phyloP scores from a whole-genome alignment of 1,140 invertebrate genomes.

The Pantala flavescens region DNA sequence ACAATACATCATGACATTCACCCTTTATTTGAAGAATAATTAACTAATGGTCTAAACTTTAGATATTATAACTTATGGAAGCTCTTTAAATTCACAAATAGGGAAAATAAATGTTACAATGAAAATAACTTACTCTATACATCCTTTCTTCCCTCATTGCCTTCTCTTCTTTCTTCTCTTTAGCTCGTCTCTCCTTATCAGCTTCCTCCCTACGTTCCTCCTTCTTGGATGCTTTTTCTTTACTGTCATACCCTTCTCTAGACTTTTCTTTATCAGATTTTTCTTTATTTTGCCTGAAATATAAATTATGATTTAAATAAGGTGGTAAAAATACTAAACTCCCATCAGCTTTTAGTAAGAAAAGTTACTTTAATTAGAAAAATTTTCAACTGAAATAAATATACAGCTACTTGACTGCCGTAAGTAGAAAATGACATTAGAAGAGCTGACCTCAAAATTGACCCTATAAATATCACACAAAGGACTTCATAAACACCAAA shows the following conservation, averaged over 20 bases:
- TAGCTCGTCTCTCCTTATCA: slow-evolving; percentile 29
- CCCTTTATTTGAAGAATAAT: too few relatives aligned
- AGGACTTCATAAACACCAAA: too few relatives aligned
- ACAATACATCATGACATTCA: too few relatives aligned
- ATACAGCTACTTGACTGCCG: too few relatives aligned
- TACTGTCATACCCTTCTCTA: slow-evolving; percentile 27
- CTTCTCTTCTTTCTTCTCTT: slow-evolving; percentile 40
- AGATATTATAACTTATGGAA: too few relatives aligned
- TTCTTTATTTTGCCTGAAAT: slow-evolving; percentile 22
- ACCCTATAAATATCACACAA: too few relatives aligned
- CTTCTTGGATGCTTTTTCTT: slow-evolving; percentile 28
- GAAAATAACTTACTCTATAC: slow-evolving; percentile 33
- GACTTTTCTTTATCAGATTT: slow-evolving; percentile 23
- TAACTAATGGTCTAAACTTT: too few relatives aligned
- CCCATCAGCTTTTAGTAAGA: not conserved
- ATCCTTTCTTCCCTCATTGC: slow-evolving; percentile 36
- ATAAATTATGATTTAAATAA: not conserved
- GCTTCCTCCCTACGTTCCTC: slow-evolving; percentile 33
- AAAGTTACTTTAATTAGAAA: slow-evolving; percentile 22
- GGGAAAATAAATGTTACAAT: too few relatives aligned
- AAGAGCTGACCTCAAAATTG: too few relatives aligned
- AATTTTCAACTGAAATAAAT: too few relatives aligned
- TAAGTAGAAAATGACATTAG: too few relatives aligned
- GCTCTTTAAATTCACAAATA: too few relatives aligned
- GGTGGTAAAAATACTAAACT: slow-evolving; percentile 13